Evolutionary conservation across 1,140 invertebrate species (phyloP), one percentile per base, ranked within the genome.

Genomic region (Helicoverpa zea): DNA sequence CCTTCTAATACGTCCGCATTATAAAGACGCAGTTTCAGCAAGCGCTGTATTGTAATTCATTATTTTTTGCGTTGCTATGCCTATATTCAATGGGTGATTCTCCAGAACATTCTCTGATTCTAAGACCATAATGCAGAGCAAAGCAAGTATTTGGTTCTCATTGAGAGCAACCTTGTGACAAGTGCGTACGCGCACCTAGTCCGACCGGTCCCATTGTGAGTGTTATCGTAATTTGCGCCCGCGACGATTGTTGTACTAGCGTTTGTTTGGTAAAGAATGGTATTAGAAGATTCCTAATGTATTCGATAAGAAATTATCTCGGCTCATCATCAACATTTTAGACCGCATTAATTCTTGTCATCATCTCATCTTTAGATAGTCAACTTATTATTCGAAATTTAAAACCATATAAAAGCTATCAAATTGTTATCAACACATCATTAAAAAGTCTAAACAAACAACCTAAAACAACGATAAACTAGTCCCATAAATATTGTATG

Each of bases 141-240:
- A 47, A 68, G 64, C 43, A 47, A 58, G 56, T 58, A 18, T 43
- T 68, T 68, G n/a, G 43, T 51, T 49, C 43, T 49, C 64, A 49
- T 49, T 49, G 64, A 49, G 64, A 18, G 64, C 56, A 58, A 68
- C 64, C 64, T 68, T 68, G 64, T 10, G 43, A 49, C 64, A 68
- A 68, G 64, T 68, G 64, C 64, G 63, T 66, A n/a, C 35, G 63
- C 63, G 63, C 63, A 43, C 23, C 61, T 64, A 64, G 61, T 64
- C 16, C n/a, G 16, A 66, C 63, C 63, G 63, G 43, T 66, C 63
- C n/a, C n/a, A 66, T 66, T 66, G 63, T 66, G 16, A 66, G 10
- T 11, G 63, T 49, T 35, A 49, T 66, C 7, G 63, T 18, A 66
- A 66, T 66, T 43, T 66, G 63, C 63, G 43, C 43, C 35, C n/a